Evolutionary conservation across 2,888 invertebrate species (phyloP).

Genomic region (Glaucopsyche alexis): DNA sequence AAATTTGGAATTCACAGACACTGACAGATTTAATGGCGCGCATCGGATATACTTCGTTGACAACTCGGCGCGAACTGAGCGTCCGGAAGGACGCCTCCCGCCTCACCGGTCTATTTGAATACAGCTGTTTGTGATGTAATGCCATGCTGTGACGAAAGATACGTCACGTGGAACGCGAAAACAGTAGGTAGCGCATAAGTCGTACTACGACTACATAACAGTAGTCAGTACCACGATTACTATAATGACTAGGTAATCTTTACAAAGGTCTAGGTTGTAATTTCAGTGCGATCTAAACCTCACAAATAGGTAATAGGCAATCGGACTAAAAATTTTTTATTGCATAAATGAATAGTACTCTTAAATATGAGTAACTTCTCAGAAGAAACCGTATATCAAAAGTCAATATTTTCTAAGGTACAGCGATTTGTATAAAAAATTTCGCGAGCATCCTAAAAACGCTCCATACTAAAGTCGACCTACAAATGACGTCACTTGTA

Average conservation of each 20-base stretch:
- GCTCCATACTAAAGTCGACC: no score
- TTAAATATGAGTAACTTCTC: no score
- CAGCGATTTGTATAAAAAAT: no score
- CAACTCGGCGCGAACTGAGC: constrained; percentile 59
- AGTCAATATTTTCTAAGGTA: no score
- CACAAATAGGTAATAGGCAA: no score
- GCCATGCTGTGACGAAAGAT: constrained; percentile 62
- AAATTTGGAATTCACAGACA: constrained; percentile 44
- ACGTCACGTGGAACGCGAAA: constrained; percentile 46
- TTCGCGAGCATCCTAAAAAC: no score
- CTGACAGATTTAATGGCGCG: constrained; percentile 60
- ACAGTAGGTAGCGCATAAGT: background rate
- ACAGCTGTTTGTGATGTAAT: constrained; percentile 54
- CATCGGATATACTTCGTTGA: constrained; percentile 63
- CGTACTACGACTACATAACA: background rate
- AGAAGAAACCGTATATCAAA: no score
- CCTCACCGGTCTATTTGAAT: constrained; percentile 71
- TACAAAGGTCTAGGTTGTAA: constrained; percentile 1
- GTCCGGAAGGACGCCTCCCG: constrained; percentile 72
- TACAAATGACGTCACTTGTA: no score
- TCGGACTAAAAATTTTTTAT: no score
- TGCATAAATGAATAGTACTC: no score
- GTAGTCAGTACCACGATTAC: background rate
- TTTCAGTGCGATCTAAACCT: background rate
- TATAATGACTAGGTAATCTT: background rate